phyloP scores from a whole-genome alignment of 1,140 invertebrate genomes.

The Streblospio benedicti region DNA sequence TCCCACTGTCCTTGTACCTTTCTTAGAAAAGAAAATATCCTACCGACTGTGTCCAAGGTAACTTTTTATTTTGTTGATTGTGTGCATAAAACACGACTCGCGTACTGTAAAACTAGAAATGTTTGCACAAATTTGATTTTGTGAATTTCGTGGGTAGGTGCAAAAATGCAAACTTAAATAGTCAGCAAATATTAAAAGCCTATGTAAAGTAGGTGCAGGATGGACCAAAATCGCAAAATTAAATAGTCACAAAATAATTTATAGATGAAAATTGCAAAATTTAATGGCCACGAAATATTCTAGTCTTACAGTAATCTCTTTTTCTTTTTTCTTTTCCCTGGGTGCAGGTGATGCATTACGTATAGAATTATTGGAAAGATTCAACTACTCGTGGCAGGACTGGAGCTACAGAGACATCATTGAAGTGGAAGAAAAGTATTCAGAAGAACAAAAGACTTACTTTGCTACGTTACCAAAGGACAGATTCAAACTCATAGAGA shows the following conservation, averaged over 20 bases:
- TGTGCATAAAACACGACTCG: conserved; percentile 32
- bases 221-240: too few species aligned
- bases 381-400: conserved; percentile 47
- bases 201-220: too few species aligned
- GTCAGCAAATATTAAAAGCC: too few species aligned
- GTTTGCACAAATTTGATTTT: too few species aligned
- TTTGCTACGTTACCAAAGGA: conserved; percentile 49
- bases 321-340: conserved; percentile 33
- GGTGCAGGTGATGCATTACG: conserved; percentile 36
- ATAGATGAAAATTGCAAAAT: too few species aligned
- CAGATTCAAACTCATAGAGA: conserved; percentile 28
- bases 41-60: too few species aligned
- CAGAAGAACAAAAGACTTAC: conserved; percentile 50
- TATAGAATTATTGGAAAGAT: conserved; percentile 47
- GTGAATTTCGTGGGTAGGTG: too few species aligned
- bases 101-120: conserved; percentile 32
- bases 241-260: too few species aligned
- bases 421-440: conserved; percentile 46
- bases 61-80: conserved; percentile 48
- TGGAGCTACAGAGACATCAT: conserved; percentile 53
- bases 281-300: too few species aligned
- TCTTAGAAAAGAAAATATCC: too few species aligned
- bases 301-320: conserved; percentile 33
- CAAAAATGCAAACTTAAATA: too few species aligned
- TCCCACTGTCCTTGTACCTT: conserved; percentile 39